Evolutionary conservation across 2,888 invertebrate genomes (phyloP), one percentile per base, ranked within the genome.

Genomic region (Hydriomena furcata): DNA sequence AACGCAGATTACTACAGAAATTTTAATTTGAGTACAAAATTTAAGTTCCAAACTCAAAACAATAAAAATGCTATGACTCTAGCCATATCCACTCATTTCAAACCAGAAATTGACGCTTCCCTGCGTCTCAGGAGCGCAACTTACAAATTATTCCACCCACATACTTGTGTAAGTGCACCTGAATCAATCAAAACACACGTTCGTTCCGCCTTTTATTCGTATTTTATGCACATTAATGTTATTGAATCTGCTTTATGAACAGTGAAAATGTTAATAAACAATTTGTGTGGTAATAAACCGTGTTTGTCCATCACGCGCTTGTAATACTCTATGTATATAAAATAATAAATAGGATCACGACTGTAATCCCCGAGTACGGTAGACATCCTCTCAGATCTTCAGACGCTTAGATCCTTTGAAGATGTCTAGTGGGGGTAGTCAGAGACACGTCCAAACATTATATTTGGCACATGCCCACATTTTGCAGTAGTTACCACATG

Each of bases 91-190:
- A 78, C 32, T 65, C 50, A 71, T 73, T 49, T 42, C 55, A 20
- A 54, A 52, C 61, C 52, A 41, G 53, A 41, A 57, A 58, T 52
- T 41, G 60, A 63, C 57, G 61, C 50, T 52, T 41, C 57, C 45
- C 52, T n/a, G 40, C 51, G 57, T 67, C 66, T 71, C 84, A 79
- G 83, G 71, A 84, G 84, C 84, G 62, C 69, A 77, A 72, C 73
- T 71, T 73, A 85, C 86, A 88, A 86, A 84, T 88, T 90, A 90
- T 90, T 88, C 89, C 89, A 79, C 89, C 89, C 82, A 85, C 85
- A 80, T 82, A 78, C 74, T 82, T 77, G 73, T 78, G 78, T 84
- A 81, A 82, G 79, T 85, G 85, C 87, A 86, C 83, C 87, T 83
- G 88, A 86, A 88, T 89, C 87, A 85, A 89, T 89, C 87, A 86